These are phyloP conservation scores for Gonocerus acuteangulatus DNA, from an alignment of 2,888 invertebrate genomes.

Conservation along the genomic window DNA sequence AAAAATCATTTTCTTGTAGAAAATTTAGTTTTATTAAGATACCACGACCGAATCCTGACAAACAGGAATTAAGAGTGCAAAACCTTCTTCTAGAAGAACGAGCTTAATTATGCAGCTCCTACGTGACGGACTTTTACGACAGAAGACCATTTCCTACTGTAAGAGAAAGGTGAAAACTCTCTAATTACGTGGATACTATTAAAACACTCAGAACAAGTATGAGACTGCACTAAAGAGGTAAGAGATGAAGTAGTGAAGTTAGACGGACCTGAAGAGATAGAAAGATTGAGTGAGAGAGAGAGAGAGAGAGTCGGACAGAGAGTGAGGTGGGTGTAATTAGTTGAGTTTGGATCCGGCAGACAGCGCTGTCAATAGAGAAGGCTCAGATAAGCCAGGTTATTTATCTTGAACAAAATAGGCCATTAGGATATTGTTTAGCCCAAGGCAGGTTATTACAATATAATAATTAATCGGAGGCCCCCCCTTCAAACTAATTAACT, in stretches of 20 bases:
- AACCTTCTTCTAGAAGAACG: too few relatives aligned
- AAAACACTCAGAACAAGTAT: too few relatives aligned
- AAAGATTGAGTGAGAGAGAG: neutral
- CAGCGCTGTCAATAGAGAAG: conserved; percentile 17
- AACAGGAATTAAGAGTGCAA: too few relatives aligned
- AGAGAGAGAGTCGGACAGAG: conserved; percentile 1
- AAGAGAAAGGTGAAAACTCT: too few relatives aligned
- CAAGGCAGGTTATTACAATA: conserved; percentile 22
- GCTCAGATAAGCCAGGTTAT: conserved; percentile 19
- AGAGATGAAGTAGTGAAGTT: neutral
- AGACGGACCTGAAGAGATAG: neutral
- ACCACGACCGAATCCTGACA: too few relatives aligned
- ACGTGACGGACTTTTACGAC: too few relatives aligned
- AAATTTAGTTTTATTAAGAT: too few relatives aligned
- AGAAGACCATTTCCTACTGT: too few relatives aligned
- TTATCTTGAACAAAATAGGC: conserved; percentile 26
- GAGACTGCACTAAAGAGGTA: too few relatives aligned
- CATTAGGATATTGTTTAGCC: conserved; percentile 25
- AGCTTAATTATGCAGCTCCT: too few relatives aligned
- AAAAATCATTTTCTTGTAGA: too few relatives aligned
- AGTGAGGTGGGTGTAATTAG: conserved; percentile 21
- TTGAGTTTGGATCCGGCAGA: conserved; percentile 6
- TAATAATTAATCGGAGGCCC: conserved; percentile 20
- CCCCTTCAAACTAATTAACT: conserved; percentile 25
- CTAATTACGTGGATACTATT: too few relatives aligned